A percentile compares a stretch with the other conserved stretches of the same genome.
phyloP scores from a whole-genome alignment of 2,113 vertebrate species.

The Nycticryphes semicollaris region DNA sequence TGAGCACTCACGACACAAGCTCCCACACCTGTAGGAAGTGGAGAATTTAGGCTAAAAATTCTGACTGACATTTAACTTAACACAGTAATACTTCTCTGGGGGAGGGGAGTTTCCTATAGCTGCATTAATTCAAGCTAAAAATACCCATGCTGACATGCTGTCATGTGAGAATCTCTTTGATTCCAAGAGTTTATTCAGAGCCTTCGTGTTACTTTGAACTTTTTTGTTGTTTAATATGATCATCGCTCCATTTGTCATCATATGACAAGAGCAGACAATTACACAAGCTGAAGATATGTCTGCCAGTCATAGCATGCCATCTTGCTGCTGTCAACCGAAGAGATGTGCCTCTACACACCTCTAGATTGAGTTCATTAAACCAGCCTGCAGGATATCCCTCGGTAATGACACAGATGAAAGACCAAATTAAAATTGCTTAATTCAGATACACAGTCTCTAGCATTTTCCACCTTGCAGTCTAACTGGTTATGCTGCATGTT shows the following conservation, averaged over 20 bases:
- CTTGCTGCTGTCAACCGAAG: conserved; percentile 55
- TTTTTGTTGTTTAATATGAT: conserved; percentile 69
- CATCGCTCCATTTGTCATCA: conserved; percentile 55
- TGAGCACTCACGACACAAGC: background rate
- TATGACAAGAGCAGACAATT: conserved; percentile 52
- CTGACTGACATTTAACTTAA: conserved; percentile 44
- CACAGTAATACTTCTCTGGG: background rate
- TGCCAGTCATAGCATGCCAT: conserved; percentile 66
- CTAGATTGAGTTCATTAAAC: conserved; percentile 63
- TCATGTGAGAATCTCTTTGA: conserved; percentile 65
- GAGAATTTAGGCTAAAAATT: conserved; percentile 43
- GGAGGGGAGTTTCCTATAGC: conserved; percentile 66
- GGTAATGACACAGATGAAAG: conserved; percentile 59
- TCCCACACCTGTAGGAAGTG: conserved; percentile 26
- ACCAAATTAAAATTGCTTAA: conserved; percentile 65
- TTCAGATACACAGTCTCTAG: conserved; percentile 28
- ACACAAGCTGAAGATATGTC: conserved; percentile 59
- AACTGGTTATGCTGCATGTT: conserved; percentile 55
- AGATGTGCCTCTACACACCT: conserved; percentile 61
- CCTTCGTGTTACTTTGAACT: conserved; percentile 64
- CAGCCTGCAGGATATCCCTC: conserved; percentile 52
- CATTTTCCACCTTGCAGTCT: conserved; percentile 70
- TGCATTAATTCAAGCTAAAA: conserved; percentile 66
- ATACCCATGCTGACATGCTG: conserved; percentile 64
- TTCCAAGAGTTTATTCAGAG: conserved; percentile 65